Percentiles rank a stretch among this genome's conserved stretches.
phyloP scores from a whole-genome alignment of 2,888 invertebrate species.

The Argynnis bischoffii region DNA sequence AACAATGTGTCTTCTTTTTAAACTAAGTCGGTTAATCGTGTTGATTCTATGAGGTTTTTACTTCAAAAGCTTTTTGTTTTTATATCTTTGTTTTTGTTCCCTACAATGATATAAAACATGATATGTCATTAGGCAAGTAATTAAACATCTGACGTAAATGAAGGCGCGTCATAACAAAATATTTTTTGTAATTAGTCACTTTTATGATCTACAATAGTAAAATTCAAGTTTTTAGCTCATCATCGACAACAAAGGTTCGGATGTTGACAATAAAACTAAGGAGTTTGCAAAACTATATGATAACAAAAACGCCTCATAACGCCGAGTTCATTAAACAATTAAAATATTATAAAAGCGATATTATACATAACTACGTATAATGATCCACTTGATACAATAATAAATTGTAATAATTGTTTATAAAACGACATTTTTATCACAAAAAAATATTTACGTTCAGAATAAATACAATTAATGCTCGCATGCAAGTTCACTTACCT shows the following conservation, averaged over 20 bases:
- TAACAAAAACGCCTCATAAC: slow-evolving; percentile 10
- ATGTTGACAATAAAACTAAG: slow-evolving; percentile 3
- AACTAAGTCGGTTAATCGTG: slow-evolving; percentile 65
- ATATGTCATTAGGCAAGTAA: slow-evolving; percentile 10
- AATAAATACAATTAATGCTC: slow-evolving; percentile 26
- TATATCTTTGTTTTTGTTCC: slow-evolving; percentile 10
- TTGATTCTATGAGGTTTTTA: slow-evolving; percentile 51
- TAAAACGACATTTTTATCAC: slow-evolving; percentile 20
- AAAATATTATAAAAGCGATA: slow-evolving; percentile 7
- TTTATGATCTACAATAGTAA: slow-evolving; percentile 5
- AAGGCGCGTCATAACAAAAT: background rate
- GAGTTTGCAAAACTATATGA: background rate
- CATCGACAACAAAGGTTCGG: background rate
- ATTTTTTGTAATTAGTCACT: background rate
- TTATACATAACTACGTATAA: slow-evolving; percentile 7
- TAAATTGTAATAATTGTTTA: slow-evolving; percentile 13
- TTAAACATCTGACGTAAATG: slow-evolving; percentile 1
- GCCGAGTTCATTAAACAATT: slow-evolving; percentile 20
- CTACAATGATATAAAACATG: slow-evolving; percentile 18
- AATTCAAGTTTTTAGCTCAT: slow-evolving; percentile 3
- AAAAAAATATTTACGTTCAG: slow-evolving; percentile 20
- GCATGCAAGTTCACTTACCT: slow-evolving; percentile 38
- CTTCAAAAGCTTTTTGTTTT: slow-evolving; percentile 23
- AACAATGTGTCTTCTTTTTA: slow-evolving; percentile 74
- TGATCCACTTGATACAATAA: slow-evolving; percentile 37